A percentile compares a stretch with the other conserved stretches of the same genome.
Evolutionary conservation across 2,888 invertebrate genomes (phyloP).

Genomic region (Nomada ruficornis): DNA sequence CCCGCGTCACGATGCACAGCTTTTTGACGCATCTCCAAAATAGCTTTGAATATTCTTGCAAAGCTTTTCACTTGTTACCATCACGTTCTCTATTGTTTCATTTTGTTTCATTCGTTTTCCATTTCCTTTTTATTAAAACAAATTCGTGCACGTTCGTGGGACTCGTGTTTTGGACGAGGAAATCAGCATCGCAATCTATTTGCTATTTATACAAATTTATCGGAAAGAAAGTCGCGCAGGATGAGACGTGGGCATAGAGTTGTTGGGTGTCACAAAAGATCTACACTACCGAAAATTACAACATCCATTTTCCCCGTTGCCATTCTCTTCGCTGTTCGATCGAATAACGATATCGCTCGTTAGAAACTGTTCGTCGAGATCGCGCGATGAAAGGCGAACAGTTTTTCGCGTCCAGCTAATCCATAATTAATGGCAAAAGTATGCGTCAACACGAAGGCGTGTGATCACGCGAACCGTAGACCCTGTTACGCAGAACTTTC

Average conservation of each 20-base stretch:
- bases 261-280: conserved; percentile 88
- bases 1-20: neutral
- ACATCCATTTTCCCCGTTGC: conserved; percentile 43
- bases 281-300: conserved; percentile 54
- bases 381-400: conserved; percentile 3
- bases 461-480: no score
- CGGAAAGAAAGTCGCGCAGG: conserved; percentile 5
- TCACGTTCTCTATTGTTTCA: neutral
- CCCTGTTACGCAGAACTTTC: no score
- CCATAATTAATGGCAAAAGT: no score
- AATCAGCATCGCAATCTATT: conserved; percentile 12
- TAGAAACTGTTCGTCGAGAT: conserved; percentile 24
- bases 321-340: conserved; percentile 34
- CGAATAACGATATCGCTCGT: conserved; percentile 21
- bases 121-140: neutral
- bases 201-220: no score
- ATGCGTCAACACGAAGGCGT: no score
- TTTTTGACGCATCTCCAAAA: conserved; percentile 8
- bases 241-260: conserved; percentile 73
- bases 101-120: neutral
- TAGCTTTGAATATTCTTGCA: neutral
- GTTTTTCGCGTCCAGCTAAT: no score
- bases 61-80: neutral
- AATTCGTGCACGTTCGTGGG: neutral
- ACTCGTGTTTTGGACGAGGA: conserved; percentile 3